A percentile compares a stretch with the other conserved stretches of the same genome.
Evolutionary conservation across 2,797 vertebrate species (phyloP).

Genomic region (Cirrhinus mrigala): DNA sequence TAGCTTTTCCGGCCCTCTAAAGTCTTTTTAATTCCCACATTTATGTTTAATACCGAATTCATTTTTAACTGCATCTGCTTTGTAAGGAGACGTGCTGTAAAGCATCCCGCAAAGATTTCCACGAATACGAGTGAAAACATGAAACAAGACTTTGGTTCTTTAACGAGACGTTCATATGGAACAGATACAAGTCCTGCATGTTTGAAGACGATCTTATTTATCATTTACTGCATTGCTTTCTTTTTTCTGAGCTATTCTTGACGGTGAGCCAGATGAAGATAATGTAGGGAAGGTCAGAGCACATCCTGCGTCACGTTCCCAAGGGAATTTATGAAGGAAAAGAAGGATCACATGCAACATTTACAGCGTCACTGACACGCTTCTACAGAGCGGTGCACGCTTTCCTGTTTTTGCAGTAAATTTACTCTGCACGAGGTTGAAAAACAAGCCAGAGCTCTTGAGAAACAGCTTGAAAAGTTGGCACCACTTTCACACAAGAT

Average conservation of each 20-base stretch:
- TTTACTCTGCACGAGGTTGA: not conserved
- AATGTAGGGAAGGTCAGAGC: not conserved
- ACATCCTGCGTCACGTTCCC: not conserved
- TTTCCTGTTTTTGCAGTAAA: conserved; percentile 8
- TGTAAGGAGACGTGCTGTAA: not conserved
- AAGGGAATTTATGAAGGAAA: conserved; percentile 9
- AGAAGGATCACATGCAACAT: conserved; percentile 47
- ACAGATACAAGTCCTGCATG: not conserved
- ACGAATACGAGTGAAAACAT: not conserved
- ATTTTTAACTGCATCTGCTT: conserved; percentile 35
- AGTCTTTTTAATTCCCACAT: conserved; percentile 39
- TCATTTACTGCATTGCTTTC: not conserved
- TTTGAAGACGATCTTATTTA: not conserved
- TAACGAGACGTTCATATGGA: not conserved
- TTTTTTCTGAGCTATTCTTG: conserved; percentile 1
- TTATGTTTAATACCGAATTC: conserved; percentile 45
- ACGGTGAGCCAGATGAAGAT: not conserved
- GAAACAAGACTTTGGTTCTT: conserved; percentile 1
- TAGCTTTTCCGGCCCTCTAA: conserved; percentile 36
- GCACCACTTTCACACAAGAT: not conserved
- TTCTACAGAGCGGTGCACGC: not conserved
- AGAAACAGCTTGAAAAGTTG: conserved; percentile 33
- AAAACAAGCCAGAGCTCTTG: conserved; percentile 28
- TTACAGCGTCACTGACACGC: conserved; percentile 11
- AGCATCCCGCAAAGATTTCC: conserved; percentile 12